Evolutionary conservation across 2,888 invertebrate species (phyloP).

Genomic region (Hymenopus coronatus): DNA sequence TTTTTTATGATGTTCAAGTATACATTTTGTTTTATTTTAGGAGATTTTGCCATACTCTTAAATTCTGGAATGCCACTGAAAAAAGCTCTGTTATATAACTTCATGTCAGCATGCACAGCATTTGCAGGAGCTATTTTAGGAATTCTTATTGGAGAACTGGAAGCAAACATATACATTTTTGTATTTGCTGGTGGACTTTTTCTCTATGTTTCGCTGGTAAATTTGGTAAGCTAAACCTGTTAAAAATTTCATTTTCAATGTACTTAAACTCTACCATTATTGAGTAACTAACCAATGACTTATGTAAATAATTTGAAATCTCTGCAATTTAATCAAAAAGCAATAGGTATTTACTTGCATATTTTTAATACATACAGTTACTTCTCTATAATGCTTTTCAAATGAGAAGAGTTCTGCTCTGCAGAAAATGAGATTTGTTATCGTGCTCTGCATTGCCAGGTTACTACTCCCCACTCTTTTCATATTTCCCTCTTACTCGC

Average conservation of each 20-base stretch:
- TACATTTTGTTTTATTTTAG: conserved; percentile 41
- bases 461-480: no score
- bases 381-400: no score
- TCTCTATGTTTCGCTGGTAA: conserved; percentile 57
- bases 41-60: conserved; percentile 60
- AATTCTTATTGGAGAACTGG: conserved; percentile 51
- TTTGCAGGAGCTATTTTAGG: conserved; percentile 55
- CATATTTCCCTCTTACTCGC: no score
- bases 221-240: conserved; percentile 50
- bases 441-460: no score
- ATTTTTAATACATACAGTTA: not conserved
- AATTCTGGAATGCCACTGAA: conserved; percentile 56
- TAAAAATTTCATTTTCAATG: not conserved
- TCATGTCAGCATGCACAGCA: conserved; percentile 55
- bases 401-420: no score
- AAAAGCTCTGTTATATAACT: conserved; percentile 56
- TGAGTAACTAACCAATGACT: not conserved
- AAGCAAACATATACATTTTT: conserved; percentile 53
- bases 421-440: no score
- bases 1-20: not conserved
- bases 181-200: conserved; percentile 61
- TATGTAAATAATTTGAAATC: no score
- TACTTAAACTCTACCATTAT: not conserved
- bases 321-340: not conserved
- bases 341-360: not conserved